Conservation (phyloP, 1,140 invertebrate genomes). For the Eupeodes corollae region DNA sequence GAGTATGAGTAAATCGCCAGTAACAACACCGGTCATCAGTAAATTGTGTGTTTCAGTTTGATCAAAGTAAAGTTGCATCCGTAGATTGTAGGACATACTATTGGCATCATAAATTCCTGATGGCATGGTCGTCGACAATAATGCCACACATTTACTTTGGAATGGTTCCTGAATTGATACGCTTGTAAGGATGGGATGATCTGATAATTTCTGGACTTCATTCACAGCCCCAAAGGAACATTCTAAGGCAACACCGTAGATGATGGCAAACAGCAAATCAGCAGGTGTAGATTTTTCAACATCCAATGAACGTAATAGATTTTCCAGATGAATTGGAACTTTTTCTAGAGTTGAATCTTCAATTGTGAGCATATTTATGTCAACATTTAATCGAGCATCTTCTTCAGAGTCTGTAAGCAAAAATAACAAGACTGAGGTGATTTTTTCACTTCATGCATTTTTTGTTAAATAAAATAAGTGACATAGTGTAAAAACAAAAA, state of each 20-base stretch:
- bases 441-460: too few species aligned
- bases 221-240: conserved; percentile 17
- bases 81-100: neutral
- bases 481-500: too few species aligned
- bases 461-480: too few species aligned
- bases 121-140: conserved; percentile 8
- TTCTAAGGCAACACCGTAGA: conserved; percentile 23
- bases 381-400: too few species aligned
- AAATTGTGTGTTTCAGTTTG: conserved; percentile 6
- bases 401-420: too few species aligned
- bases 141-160: conserved; percentile 20
- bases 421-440: too few species aligned
- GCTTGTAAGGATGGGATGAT: conserved; percentile 13
- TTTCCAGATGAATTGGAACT: conserved; percentile 17
- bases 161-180: too few species aligned
- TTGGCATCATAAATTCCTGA: neutral
- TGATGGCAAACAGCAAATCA: conserved; percentile 14
- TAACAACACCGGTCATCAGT: conserved; percentile 11
- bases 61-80: conserved; percentile 4
- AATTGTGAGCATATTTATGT: neutral
- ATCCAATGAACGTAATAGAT: conserved; percentile 11
- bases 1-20: conserved; percentile 24
- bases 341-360: conserved; percentile 14
- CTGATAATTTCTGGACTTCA: conserved; percentile 7
- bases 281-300: neutral